Evolutionary conservation across 2,888 invertebrate genomes (phyloP), one percentile per base, ranked within the genome.

Genomic region (Keiferia lycopersicella): DNA sequence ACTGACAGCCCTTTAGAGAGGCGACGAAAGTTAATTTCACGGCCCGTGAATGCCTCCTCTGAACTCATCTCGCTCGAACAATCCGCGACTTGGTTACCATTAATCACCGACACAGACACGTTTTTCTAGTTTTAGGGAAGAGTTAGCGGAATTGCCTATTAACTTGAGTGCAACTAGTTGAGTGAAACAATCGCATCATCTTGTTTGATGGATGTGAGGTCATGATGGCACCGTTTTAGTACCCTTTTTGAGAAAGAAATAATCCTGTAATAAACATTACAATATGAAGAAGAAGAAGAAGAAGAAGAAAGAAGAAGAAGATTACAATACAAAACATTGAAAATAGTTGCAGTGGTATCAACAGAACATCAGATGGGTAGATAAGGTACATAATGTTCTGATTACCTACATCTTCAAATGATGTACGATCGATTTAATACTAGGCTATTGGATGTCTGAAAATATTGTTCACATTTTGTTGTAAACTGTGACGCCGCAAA

Each of bases 21-120:
- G 84, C 85, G 80, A 81, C 81, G 84, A 87, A 88, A 90, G 88
- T 88, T 88, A 90, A 90, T 90, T 90, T 90, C 88, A 90, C 90
- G 88, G 88, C 77, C 82, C 82, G 83, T 87, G 88, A 85, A 84
- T 86, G 83, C 87, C 85, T 81, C 86, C 85, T 85, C 83, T 80
- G 84, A 86, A 84, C 83, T 86, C 87, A 86, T 87, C 85, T 77
- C 84, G 88, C 83, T 83, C 76, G 87, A 88, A 86, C 86, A 88
- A 86, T 85, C 84, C 84, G 77, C 78, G 82, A 84, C 80, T 82
- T 77, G 73, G 76, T 78, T 76, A 72, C 83, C 85, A 89, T 89
- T 88, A 89, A 88, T 89, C 89, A 88, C 84, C 68, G 77, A 70
- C 71, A 73, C 71, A 83, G 79, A 80, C 80, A 81, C 73, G 85